Base-by-base conservation (phyloP, 2,113 vertebrate genomes). In the Engystomops pustulosus region DNA sequence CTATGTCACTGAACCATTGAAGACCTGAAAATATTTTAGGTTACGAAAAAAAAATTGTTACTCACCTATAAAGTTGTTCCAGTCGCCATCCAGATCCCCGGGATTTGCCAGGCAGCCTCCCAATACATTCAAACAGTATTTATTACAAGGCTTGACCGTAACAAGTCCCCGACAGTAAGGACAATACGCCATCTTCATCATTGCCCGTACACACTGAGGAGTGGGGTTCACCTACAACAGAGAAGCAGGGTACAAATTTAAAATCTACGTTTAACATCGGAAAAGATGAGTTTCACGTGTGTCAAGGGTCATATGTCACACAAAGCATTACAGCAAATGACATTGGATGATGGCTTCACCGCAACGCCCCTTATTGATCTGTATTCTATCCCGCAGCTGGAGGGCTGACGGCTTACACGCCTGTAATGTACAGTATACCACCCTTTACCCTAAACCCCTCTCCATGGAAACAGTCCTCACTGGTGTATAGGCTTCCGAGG, bases 1-100 rank as follows among this genome's bases (percentile, higher is more conserved):
- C n/a, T n/a, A n/a, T n/a, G n/a, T n/a, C n/a, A n/a, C n/a, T n/a
- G n/a, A n/a, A n/a, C n/a, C n/a, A n/a, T n/a, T n/a, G n/a, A n/a
- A n/a, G n/a, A n/a, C n/a, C n/a, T n/a, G n/a, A n/a, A n/a, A n/a
- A n/a, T n/a, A n/a, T n/a, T n/a, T n/a, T n/a, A n/a, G n/a, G n/a
- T n/a, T n/a, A n/a, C n/a, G n/a, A n/a, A n/a, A n/a, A n/a, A n/a
- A 27, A 30, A 34, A 41, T 17, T 41, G 20, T 60, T 49, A 77
- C 95, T 96, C 90, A 99, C 98, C 97, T 11, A 99, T 95, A 84
- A 99, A 99, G 91, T 92, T 97, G 91, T 99, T 99, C 98, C 98
- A 99, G 71, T 99, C 98, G 0, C 92, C 84, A 79, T 99, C 97
- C 81, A 99, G 89, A 89, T 99, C 98, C 0, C 97, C 98, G 88